Evolutionary conservation across 2,113 vertebrate species (phyloP), one percentile per base, ranked within the genome.

Genomic region (Thryonomys swinderianus): DNA sequence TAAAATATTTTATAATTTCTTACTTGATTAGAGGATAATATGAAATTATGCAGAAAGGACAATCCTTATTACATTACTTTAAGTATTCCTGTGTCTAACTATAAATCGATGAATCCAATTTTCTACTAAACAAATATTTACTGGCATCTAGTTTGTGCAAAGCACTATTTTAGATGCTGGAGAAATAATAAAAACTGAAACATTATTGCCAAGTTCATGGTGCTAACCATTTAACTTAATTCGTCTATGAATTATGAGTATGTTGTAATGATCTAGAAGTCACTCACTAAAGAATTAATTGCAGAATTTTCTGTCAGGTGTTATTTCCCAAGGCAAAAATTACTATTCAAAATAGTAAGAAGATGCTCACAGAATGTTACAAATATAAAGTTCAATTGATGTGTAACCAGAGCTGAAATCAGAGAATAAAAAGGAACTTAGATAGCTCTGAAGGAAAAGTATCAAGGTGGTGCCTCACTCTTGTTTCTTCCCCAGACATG

Each of bases 91-190:
- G 40, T 59, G 21, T 81, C 57, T 84, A 89, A 93, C 18, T 91
- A 37, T 61, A 51, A 90, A 94, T 81, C 37, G 61, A 12, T 53
- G 21, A 89, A 89, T 45, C 25, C 73, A 91, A n/a, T 90, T 89
- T 94, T 86, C n/a, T 48, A 80, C 40, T 94, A 32, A 79, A 48
- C 37, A 93, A 91, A 62, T 69, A 92, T 90, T 92, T 62, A 76
- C 37, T 64, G 40, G 45, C 13, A 80, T 74, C 62, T 86, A 21
- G 25, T 82, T 53, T 82, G 48, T 73, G n/a, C 30, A 79, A 92
- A 25, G 14, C 25, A 59, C 13, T 79, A 37, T 57, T 81, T 91
- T 87, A 93, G 59, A 67, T 69, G n/a, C 34, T 81, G 13, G 18
- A 48, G 45, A 93, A 93, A 93, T 34, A 86, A 80, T 7, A 23